Evolutionary conservation across 64 coral and sea anemone species (phyloP).

Genomic region (Porites lutea): DNA sequence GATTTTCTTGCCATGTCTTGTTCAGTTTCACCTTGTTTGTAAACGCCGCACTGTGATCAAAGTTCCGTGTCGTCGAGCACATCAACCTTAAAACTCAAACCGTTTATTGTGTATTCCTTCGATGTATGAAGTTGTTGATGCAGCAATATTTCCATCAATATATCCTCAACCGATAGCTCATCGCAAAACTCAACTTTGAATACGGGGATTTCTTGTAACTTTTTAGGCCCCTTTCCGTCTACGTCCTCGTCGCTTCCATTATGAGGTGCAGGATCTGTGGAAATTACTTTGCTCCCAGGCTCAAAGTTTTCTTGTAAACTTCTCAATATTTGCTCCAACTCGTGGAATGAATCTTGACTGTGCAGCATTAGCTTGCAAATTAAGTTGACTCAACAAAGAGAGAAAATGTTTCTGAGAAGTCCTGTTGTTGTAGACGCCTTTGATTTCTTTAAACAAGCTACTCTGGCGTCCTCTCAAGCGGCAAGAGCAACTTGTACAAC

Average conservation of each 20-base stretch:
- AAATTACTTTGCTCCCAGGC: neutral
- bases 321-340: too few relatives aligned
- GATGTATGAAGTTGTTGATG: slow-evolving; percentile 25
- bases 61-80: slow-evolving; percentile 31
- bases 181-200: neutral
- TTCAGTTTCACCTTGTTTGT: too few relatives aligned
- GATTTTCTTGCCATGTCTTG: too few relatives aligned
- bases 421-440: too few relatives aligned
- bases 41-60: neutral
- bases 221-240: neutral
- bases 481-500: too few relatives aligned
- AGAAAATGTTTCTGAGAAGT: too few relatives aligned
- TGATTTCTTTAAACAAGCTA: too few relatives aligned
- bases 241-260: neutral
- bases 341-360: too few relatives aligned
- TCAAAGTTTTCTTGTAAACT: too few relatives aligned
- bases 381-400: too few relatives aligned
- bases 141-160: slow-evolving; percentile 40
- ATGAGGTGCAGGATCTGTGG: neutral
- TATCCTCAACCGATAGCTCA: neutral
- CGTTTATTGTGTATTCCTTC: slow-evolving; percentile 22
- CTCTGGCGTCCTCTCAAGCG: too few relatives aligned
- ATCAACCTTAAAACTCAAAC: slow-evolving; percentile 2
- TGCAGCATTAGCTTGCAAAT: too few relatives aligned
- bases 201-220: neutral